Evolutionary conservation across 64 coral and sea anemone genomes (phyloP).

Genomic region (Montipora capricornis): DNA sequence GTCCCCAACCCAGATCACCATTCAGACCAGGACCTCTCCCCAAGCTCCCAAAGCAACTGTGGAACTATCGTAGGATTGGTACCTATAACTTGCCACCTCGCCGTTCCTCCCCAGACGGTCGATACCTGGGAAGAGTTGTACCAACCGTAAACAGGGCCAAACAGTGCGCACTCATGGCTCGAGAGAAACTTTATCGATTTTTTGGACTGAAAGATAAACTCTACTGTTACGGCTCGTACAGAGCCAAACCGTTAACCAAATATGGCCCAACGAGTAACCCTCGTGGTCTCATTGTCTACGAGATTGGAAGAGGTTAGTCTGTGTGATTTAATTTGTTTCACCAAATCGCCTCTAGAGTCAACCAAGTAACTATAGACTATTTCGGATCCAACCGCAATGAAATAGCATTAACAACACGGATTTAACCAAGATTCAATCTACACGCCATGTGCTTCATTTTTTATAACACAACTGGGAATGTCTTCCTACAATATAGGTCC

Average conservation of each 20-base stretch:
- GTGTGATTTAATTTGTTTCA: not conserved
- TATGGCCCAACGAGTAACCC: slow-evolving; percentile 5
- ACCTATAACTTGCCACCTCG: not conserved
- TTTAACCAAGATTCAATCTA: too few relatives aligned
- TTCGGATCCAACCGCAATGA: too few relatives aligned
- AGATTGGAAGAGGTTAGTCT: slow-evolving; percentile 36
- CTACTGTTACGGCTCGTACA: not conserved
- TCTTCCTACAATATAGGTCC: too few relatives aligned
- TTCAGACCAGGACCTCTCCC: slow-evolving; percentile 1
- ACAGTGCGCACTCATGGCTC: slow-evolving; percentile 23
- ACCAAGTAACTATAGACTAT: too few relatives aligned
- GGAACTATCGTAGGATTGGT: slow-evolving; percentile 47
- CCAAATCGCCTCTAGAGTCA: too few relatives aligned
- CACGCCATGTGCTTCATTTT: too few relatives aligned
- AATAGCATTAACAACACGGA: too few relatives aligned
- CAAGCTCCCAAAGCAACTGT: not conserved
- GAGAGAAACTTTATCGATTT: slow-evolving; percentile 24
- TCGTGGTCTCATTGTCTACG: slow-evolving; percentile 14
- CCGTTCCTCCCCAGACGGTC: not conserved
- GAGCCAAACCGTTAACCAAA: not conserved
- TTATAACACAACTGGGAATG: too few relatives aligned
- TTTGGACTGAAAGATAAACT: slow-evolving; percentile 21
- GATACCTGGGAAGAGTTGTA: slow-evolving; percentile 11
- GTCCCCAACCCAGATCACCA: slow-evolving; percentile 1
- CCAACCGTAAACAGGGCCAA: not conserved